Conservation (phyloP, 2,113 vertebrate genomes). For the Cricetomys ansorgei region DNA sequence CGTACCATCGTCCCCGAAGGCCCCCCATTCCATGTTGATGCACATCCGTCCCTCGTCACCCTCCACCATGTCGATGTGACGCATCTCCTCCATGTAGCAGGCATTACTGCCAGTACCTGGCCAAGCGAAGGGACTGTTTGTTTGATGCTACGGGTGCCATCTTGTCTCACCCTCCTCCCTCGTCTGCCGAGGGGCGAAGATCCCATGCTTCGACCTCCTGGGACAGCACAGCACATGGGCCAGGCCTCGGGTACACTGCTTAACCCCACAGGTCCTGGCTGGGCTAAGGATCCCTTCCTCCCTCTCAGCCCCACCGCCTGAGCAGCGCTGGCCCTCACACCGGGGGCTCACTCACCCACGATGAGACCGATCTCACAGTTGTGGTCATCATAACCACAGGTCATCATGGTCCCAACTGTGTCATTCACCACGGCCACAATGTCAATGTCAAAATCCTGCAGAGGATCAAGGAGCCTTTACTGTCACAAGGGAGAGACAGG, state of each 20-base stretch:
- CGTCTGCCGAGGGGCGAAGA: neutral
- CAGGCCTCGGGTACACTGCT: neutral
- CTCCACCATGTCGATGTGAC: constrained; percentile 94
- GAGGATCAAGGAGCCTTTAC: neutral
- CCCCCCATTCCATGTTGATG: constrained; percentile 98
- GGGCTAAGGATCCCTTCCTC: neutral
- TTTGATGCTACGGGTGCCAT: accelerated
- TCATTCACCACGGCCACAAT: constrained; percentile 96
- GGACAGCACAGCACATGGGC: accelerated
- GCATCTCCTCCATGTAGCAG: constrained; percentile 99
- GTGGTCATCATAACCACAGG: constrained; percentile 97
- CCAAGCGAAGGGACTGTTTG: neutral
- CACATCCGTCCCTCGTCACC: constrained; percentile 98
- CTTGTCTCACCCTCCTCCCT: neutral
- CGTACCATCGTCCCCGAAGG: constrained; percentile 93
- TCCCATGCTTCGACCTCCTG: neutral
- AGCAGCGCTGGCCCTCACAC: neutral
- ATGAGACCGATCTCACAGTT: constrained; percentile 98
- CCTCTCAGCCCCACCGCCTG: neutral
- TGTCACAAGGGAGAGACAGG: neutral
- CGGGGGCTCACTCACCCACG: constrained; percentile 89
- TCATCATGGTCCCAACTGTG: constrained; percentile 99
- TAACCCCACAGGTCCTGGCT: neutral
- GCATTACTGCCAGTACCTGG: constrained; percentile 96
- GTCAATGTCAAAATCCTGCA: constrained; percentile 97